Evolutionary conservation across 2,113 vertebrate genomes (phyloP).

Genomic region (Myiozetetes cayanensis): DNA sequence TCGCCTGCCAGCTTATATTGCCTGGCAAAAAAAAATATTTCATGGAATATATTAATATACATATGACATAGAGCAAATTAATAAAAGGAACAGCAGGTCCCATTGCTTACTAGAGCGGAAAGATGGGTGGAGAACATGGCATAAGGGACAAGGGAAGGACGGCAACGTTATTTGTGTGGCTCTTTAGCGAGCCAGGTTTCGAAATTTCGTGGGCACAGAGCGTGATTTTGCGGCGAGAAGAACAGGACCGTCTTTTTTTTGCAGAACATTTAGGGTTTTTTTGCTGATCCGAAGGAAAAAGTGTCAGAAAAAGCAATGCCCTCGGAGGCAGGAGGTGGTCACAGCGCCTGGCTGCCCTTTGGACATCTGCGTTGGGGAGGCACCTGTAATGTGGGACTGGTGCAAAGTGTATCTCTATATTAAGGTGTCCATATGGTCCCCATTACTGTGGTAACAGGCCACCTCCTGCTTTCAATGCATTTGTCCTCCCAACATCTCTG

Average conservation of each 20-base stretch:
- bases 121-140: constrained; percentile 63
- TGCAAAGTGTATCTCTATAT: constrained; percentile 64
- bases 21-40: constrained; percentile 59
- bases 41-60: constrained; percentile 64
- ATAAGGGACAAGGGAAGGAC: constrained; percentile 63
- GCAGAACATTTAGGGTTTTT: not conserved
- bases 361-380: constrained; percentile 57
- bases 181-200: constrained; percentile 45
- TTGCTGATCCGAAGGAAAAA: not conserved
- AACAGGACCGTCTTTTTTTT: not conserved
- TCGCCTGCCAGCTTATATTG: constrained; percentile 46
- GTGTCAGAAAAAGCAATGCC: constrained; percentile 10
- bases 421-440: constrained; percentile 68
- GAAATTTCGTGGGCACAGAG: not conserved
- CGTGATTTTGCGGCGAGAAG: rapidly evolving
- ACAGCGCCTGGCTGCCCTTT: constrained; percentile 60
- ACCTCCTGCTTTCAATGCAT: constrained; percentile 65
- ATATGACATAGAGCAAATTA: constrained; percentile 68
- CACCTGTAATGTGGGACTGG: constrained; percentile 61
- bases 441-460: constrained; percentile 69
- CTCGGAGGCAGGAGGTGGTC: constrained; percentile 44
- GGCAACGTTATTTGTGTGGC: not conserved
- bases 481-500: constrained; percentile 67
- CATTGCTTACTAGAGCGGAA: constrained; percentile 64
- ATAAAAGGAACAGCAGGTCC: constrained; percentile 68